These are phyloP conservation scores for Alviniconcha marisindica DNA, from an alignment of 1,140 invertebrate genomes.

Conservation along the genomic window DNA sequence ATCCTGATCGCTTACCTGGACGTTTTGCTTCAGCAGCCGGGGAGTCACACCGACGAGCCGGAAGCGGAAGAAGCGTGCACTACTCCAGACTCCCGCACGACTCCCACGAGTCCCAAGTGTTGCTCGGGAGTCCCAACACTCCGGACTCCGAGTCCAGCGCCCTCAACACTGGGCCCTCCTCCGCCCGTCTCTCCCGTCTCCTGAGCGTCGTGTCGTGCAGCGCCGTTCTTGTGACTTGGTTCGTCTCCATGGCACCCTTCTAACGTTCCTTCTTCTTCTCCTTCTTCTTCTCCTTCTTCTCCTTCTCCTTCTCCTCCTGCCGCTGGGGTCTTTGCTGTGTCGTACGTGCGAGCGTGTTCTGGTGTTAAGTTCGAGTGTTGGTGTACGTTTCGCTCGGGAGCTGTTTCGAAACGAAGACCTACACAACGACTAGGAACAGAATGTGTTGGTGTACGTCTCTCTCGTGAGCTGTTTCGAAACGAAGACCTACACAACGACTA, in stretches of 20 bases:
- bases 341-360: too few species aligned
- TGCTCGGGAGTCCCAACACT: neutral
- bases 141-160: neutral
- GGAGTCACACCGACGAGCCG: neutral
- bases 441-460: too few species aligned
- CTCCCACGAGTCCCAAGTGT: neutral
- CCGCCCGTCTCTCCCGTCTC: neutral
- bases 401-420: too few species aligned
- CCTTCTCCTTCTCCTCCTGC: too few species aligned
- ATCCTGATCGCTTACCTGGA: neutral
- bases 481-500: too few species aligned
- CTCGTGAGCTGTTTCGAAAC: too few species aligned
- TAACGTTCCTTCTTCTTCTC: neutral
- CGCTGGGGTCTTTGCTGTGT: too few species aligned
- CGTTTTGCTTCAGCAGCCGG: neutral
- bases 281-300: too few species aligned
- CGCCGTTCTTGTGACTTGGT: neutral
- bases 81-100: conserved; percentile 6
- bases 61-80: neutral
- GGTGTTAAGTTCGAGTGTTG: too few species aligned
- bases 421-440: too few species aligned
- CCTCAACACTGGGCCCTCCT: neutral
- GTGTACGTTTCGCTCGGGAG: too few species aligned
- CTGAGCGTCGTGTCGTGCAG: neutral
- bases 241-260: neutral